A percentile compares a stretch with the other conserved stretches of the same genome.
These are phyloP conservation scores for Auanema freiburgensis DNA, from an alignment of 2,888 invertebrate genomes.

Conservation along the genomic window DNA sequence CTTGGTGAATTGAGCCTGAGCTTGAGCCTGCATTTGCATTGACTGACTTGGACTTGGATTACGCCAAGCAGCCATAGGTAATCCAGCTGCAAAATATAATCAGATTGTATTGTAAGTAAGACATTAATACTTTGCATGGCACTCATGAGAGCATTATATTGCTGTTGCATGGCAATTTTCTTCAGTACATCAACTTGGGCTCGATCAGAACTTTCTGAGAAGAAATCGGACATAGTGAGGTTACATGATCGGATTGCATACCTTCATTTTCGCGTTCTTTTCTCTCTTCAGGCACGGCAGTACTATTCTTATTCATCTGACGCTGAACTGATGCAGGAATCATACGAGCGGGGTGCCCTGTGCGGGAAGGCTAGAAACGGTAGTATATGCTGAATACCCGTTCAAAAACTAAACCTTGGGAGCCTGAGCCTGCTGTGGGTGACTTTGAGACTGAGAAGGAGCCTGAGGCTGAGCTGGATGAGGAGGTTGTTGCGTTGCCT, in stretches of 20 bases:
- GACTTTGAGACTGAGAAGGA: slow-evolving; percentile 13
- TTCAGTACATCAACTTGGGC: slow-evolving; percentile 10
- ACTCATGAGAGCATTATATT: slow-evolving; percentile 40
- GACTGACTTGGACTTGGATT: too few species aligned
- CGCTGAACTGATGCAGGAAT: slow-evolving; percentile 51
- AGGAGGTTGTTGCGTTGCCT: slow-evolving; percentile 10
- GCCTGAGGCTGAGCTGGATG: slow-evolving; percentile 22
- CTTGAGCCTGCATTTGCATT: too few species aligned
- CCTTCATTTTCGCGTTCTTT: slow-evolving; percentile 17
- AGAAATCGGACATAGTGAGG: too few species aligned
- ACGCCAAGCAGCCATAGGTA: too few species aligned
- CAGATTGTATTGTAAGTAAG: too few species aligned
- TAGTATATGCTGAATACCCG: too few species aligned
- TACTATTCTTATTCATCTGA: slow-evolving; percentile 33
- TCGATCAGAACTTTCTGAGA: background rate
- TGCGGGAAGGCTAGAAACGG: background rate
- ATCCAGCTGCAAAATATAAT: too few species aligned
- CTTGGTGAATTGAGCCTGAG: too few species aligned
- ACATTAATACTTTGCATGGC: slow-evolving; percentile 36
- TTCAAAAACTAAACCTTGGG: background rate
- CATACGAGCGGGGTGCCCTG: slow-evolving; percentile 21
- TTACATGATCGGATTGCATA: too few species aligned
- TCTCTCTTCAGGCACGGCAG: slow-evolving; percentile 23
- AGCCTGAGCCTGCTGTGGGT: slow-evolving; percentile 27
- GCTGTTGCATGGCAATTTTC: slow-evolving; percentile 42